Evolutionary conservation across 2,888 invertebrate species (phyloP).

Genomic region (Maniola hyperantus): DNA sequence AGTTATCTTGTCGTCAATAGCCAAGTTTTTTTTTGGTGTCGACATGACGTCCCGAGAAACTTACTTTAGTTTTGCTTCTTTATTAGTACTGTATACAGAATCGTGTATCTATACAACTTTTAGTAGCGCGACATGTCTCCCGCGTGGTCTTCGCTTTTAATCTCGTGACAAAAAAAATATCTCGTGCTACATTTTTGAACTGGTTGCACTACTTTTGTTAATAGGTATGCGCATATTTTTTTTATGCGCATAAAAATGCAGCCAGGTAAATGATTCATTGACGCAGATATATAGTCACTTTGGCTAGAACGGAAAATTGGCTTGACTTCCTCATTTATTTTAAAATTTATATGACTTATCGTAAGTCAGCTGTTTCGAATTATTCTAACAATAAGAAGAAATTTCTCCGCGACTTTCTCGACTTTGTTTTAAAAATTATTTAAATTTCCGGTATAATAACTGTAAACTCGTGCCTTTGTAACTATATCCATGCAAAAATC

Average conservation of each 20-base stretch:
- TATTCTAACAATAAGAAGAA: neutral
- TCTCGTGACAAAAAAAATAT: neutral
- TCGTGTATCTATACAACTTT: neutral
- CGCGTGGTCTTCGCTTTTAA: neutral
- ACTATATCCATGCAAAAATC: too few species aligned
- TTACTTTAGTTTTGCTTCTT: too few species aligned
- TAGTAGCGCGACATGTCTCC: neutral
- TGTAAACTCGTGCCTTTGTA: too few species aligned
- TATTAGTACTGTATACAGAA: neutral
- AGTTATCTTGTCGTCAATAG: too few species aligned
- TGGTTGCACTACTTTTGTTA: conserved; percentile 3
- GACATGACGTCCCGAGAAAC: too few species aligned
- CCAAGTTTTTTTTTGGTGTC: too few species aligned
- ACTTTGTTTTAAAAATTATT: too few species aligned
- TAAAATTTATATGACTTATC: neutral
- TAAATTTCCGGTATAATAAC: too few species aligned
- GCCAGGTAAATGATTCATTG: conserved; percentile 10
- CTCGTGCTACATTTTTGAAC: conserved; percentile 13
- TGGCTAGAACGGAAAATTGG: conserved; percentile 5
- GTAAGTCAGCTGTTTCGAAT: conserved; percentile 1
- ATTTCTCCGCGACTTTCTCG: too few species aligned
- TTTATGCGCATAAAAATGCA: conserved; percentile 1
- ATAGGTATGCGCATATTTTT: neutral
- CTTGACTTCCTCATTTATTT: conserved; percentile 5
- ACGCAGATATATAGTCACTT: neutral